These are phyloP conservation scores for Oryzias celebensis DNA, from an alignment of 2,113 vertebrate species.

Conservation along the genomic window DNA sequence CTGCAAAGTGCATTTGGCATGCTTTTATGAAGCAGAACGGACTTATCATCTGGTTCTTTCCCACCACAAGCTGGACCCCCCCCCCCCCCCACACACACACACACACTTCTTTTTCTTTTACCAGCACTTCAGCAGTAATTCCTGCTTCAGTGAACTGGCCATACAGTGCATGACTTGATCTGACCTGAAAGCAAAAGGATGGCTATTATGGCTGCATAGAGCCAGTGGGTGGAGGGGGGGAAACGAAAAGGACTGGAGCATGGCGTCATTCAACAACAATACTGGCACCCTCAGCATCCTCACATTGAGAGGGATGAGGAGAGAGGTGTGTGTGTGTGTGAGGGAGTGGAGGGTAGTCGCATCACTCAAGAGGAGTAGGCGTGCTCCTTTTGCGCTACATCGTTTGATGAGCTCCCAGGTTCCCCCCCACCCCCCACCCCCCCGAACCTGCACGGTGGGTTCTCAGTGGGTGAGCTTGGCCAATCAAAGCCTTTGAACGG, in stretches of 20 bases:
- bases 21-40: constrained; percentile 38
- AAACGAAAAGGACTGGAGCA: constrained; percentile 24
- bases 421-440: neutral
- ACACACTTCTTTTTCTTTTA: constrained; percentile 46
- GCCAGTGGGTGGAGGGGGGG: constrained; percentile 2
- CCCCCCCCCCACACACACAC: neutral
- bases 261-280: constrained; percentile 71
- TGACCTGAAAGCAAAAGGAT: constrained; percentile 75
- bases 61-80: constrained; percentile 13
- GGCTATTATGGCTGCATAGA: constrained; percentile 56
- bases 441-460: constrained; percentile 32
- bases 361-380: constrained; percentile 73
- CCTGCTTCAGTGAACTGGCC: constrained; percentile 69
- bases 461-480: constrained; percentile 65
- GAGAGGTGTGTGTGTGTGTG: constrained; percentile 6
- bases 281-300: constrained; percentile 52
- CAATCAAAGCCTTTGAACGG: constrained; percentile 49
- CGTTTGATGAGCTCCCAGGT: constrained; percentile 56
- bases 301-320: constrained; percentile 35
- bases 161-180: constrained; percentile 59
- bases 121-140: constrained; percentile 77
- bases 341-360: constrained; percentile 47
- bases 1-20: constrained; percentile 58
- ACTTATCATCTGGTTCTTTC: constrained; percentile 24
- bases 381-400: constrained; percentile 61